Conservation (phyloP, 2,888 invertebrate species). For the Apomyelois bistriatella region DNA sequence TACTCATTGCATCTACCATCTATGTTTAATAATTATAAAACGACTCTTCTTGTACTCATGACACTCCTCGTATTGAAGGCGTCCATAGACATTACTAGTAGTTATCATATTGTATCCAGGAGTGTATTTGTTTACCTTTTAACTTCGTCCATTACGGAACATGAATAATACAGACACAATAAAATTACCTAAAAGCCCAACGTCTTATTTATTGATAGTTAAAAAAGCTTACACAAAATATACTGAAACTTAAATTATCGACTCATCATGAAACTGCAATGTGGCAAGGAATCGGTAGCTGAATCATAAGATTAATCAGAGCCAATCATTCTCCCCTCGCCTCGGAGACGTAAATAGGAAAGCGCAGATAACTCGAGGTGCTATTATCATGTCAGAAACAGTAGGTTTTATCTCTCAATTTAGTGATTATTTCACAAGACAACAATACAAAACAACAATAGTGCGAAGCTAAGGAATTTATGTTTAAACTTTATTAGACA, state of each 20-base stretch:
- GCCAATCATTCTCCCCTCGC: conserved; percentile 35
- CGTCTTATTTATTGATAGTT: too few relatives aligned
- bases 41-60: too few relatives aligned
- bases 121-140: too few relatives aligned
- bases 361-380: conserved; percentile 41
- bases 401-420: conserved; percentile 71
- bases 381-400: conserved; percentile 64
- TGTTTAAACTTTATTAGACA: too few relatives aligned
- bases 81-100: too few relatives aligned
- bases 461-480: background rate
- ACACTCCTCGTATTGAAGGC: too few relatives aligned
- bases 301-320: conserved; percentile 26
- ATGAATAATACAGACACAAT: too few relatives aligned
- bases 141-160: too few relatives aligned
- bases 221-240: background rate
- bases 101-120: too few relatives aligned
- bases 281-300: conserved; percentile 9
- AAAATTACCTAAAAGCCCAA: too few relatives aligned
- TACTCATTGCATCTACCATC: background rate
- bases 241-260: background rate
- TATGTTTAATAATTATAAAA: too few relatives aligned
- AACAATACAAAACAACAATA: background rate
- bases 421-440: conserved; percentile 68
- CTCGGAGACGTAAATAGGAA: conserved; percentile 55
- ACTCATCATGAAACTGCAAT: conserved; percentile 4